Conservation (phyloP, 1,140 invertebrate genomes). For the Zaprionus camerounensis region DNA sequence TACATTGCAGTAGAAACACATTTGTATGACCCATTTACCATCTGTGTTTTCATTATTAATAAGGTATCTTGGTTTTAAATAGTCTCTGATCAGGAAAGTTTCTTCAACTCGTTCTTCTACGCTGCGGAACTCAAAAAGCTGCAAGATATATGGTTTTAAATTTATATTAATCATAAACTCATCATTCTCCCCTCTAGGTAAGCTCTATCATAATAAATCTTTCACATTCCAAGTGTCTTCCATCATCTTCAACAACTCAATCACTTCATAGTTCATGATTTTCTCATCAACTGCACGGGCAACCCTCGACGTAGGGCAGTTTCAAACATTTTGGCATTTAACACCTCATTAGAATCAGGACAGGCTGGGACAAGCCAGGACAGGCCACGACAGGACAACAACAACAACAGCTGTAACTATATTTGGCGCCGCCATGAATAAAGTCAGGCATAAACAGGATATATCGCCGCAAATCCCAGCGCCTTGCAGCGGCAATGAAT, state of each 20-base stretch:
- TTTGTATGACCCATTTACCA: too few relatives aligned
- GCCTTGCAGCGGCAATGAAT: conserved; percentile 76
- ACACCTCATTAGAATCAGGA: conserved; percentile 67
- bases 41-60: too few relatives aligned
- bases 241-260: conserved; percentile 16
- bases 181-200: background rate
- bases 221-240: background rate
- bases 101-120: too few relatives aligned
- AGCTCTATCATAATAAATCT: background rate
- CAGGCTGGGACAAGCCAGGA: background rate
- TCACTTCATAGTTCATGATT: conserved; percentile 12
- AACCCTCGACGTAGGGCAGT: conserved; percentile 1
- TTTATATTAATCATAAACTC: background rate
- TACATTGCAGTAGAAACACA: too few relatives aligned
- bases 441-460: conserved; percentile 68
- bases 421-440: conserved; percentile 58
- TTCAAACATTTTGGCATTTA: conserved; percentile 50
- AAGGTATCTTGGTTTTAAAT: too few relatives aligned
- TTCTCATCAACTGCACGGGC: background rate
- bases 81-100: too few relatives aligned
- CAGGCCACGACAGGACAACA: conserved; percentile 3
- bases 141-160: too few relatives aligned
- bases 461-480: conserved; percentile 72
- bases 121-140: too few relatives aligned
- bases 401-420: conserved; percentile 23